A percentile compares a stretch with the other conserved stretches of the same genome.
phyloP scores from a whole-genome alignment of 2,797 vertebrate species.

The Chelidonichthys spinosus region DNA sequence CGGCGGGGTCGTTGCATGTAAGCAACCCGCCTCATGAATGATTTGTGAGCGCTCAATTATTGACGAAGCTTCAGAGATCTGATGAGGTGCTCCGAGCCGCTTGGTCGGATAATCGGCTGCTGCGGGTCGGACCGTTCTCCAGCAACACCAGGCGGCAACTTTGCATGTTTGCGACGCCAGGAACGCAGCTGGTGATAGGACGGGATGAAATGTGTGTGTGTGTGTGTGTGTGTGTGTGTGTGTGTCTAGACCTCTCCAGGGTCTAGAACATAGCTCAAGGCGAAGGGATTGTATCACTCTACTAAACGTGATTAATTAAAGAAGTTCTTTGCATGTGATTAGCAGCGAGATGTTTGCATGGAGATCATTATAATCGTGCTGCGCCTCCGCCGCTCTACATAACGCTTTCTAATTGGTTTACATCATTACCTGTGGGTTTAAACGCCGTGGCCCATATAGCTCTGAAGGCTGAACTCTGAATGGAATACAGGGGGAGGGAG shows the following conservation, averaged over 20 bases:
- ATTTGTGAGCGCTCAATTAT: constrained; percentile 79
- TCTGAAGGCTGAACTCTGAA: constrained; percentile 40
- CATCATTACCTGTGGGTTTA: constrained; percentile 68
- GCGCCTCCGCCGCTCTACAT: constrained; percentile 51
- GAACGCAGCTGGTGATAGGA: constrained; percentile 60
- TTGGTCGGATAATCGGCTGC: constrained; percentile 21
- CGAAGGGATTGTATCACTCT: constrained; percentile 60
- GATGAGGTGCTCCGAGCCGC: constrained; percentile 67
- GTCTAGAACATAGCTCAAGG: constrained; percentile 54
- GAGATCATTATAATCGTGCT: constrained; percentile 61
- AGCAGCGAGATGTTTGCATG: constrained; percentile 61
- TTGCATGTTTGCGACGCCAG: constrained; percentile 36
- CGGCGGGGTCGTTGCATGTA: constrained; percentile 13
- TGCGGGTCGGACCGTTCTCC: constrained; percentile 48
- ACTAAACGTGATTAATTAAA: constrained; percentile 75
- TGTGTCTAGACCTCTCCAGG: constrained; percentile 39
- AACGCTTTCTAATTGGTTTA: constrained; percentile 72
- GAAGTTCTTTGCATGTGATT: constrained; percentile 70
- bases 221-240: constrained; percentile 23
- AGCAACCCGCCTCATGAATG: constrained; percentile 73
- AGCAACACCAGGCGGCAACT: constrained; percentile 38
- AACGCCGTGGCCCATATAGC: constrained; percentile 44
- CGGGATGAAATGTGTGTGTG: constrained; percentile 50
- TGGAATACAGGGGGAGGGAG: constrained; percentile 40
- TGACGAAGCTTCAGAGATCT: constrained; percentile 72